Percentiles rank a stretch among this genome's conserved stretches.
phyloP scores from a whole-genome alignment of 2,797 vertebrate genomes.

The Ciconia nigra region DNA sequence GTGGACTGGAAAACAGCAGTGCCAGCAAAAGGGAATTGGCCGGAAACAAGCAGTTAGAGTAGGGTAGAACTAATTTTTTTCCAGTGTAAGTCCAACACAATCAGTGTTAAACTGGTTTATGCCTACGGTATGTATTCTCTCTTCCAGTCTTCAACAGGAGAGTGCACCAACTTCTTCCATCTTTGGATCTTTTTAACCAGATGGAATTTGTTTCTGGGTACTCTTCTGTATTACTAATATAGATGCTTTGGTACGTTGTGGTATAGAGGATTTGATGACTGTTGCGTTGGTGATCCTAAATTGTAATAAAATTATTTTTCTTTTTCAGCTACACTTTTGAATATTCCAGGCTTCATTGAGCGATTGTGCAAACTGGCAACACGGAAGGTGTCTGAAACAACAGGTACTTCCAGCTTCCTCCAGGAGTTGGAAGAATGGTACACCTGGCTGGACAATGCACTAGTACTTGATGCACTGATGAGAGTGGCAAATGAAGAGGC shows the following conservation, averaged over 20 bases:
- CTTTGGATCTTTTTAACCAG: not conserved
- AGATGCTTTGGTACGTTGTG: not conserved
- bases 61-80: not conserved
- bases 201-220: not conserved
- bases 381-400: slow-evolving; percentile 92
- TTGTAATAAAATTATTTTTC: not conserved
- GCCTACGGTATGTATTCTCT: not conserved
- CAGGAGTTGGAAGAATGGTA: slow-evolving; percentile 99
- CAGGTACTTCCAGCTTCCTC: slow-evolving; percentile 88
- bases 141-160: not conserved
- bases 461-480: slow-evolving; percentile 96
- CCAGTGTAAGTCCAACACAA: not conserved
- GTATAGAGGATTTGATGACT: not conserved
- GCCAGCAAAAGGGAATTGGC: not conserved
- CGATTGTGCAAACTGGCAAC: slow-evolving; percentile 94
- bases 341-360: slow-evolving; percentile 97
- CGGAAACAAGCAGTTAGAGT: not conserved
- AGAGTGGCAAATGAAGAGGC: slow-evolving; percentile 94
- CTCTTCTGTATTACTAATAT: not conserved
- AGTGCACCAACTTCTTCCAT: not conserved
- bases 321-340: slow-evolving; percentile 87
- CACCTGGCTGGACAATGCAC: slow-evolving; percentile 95
- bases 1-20: not conserved
- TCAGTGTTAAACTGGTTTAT: not conserved
- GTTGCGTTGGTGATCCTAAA: not conserved